phyloP scores from a whole-genome alignment of 2,797 vertebrate species.

The Sus cebifrons region DNA sequence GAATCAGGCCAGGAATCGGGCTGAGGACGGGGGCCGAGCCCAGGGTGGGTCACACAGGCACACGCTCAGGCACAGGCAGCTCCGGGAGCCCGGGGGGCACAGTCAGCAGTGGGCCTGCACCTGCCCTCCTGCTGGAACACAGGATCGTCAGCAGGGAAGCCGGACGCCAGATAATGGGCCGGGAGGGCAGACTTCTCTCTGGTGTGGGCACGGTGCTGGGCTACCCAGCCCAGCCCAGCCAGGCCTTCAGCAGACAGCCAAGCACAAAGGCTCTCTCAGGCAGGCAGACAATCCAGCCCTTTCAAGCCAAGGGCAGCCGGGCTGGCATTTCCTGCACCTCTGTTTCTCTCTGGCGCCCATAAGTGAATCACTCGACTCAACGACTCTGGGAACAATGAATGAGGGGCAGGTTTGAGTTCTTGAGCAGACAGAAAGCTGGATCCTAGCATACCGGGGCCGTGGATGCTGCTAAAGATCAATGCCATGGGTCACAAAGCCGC shows the following conservation, averaged over 20 bases:
- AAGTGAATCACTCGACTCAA: constrained; percentile 81
- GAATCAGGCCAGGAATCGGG: not conserved
- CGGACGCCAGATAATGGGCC: not conserved
- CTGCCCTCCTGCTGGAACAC: not conserved
- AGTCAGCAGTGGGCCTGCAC: not conserved
- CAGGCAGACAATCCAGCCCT: constrained; percentile 63
- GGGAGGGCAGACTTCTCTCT: not conserved
- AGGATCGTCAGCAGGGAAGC: not conserved
- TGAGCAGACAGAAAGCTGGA: not conserved
- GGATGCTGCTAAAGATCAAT: accelerated
- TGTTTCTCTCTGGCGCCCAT: constrained; percentile 66
- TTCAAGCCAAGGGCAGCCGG: not conserved
- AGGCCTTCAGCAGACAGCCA: constrained; percentile 41
- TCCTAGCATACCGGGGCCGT: accelerated
- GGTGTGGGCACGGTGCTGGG: not conserved
- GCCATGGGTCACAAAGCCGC: not conserved
- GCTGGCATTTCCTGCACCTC: not conserved
- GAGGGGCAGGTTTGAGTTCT: not conserved
- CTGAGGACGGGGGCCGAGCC: not conserved
- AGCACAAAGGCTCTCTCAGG: constrained; percentile 68
- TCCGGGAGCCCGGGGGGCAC: not conserved
- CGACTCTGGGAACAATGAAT: constrained; percentile 44
- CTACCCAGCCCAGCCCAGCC: not conserved
- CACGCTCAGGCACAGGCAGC: not conserved
- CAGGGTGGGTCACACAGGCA: not conserved